Evolutionary conservation across 2,113 vertebrate species (phyloP).

Genomic region (Probosciger aterrimus): DNA sequence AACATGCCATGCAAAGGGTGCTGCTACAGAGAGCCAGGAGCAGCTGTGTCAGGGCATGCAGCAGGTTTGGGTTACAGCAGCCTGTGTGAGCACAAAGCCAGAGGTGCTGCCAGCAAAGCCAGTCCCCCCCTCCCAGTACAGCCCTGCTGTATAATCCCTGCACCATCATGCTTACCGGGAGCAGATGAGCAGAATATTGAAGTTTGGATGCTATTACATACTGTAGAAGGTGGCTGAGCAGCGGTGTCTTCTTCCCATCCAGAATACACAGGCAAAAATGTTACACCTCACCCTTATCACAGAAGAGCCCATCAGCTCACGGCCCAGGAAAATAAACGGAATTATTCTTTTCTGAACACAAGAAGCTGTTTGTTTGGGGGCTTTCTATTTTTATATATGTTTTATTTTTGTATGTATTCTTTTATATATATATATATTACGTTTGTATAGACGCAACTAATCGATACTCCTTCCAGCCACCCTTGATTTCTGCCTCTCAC

Average conservation of each 20-base stretch:
- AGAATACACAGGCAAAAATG: rapidly evolving
- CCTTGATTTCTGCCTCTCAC: neutral
- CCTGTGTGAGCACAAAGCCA: neutral
- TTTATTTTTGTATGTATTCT: neutral
- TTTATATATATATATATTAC: neutral
- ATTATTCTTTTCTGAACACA: rapidly evolving
- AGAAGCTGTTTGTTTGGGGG: neutral
- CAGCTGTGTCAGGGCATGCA: neutral
- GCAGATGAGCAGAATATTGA: neutral
- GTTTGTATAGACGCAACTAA: neutral
- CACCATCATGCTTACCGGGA: neutral
- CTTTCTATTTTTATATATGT: neutral
- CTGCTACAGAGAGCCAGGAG: neutral
- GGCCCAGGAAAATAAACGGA: neutral
- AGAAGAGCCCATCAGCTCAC: neutral
- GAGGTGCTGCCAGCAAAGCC: neutral
- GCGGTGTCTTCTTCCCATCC: neutral
- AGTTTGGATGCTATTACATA: neutral
- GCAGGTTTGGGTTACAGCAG: neutral
- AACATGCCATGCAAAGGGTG: too few species aligned
- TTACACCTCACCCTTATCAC: neutral
- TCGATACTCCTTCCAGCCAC: neutral
- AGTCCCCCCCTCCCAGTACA: neutral
- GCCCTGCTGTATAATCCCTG: neutral
- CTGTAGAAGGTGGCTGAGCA: neutral